Percentiles rank a stretch among this genome's conserved stretches.
These are phyloP conservation scores for Atta cephalotes DNA, from an alignment of 1,140 invertebrate genomes.

Conservation along the genomic window DNA sequence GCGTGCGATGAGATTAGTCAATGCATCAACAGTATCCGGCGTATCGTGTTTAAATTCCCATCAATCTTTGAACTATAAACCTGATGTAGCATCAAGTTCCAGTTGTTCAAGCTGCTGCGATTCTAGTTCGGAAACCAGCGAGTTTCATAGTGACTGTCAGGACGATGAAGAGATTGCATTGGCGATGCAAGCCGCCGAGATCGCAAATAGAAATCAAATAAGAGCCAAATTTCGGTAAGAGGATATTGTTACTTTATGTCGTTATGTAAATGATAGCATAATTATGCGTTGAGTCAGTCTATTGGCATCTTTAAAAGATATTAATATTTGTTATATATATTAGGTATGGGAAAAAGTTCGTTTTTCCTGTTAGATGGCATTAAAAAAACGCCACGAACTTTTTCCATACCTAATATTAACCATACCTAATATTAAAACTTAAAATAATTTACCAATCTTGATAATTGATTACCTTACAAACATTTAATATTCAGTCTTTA, in stretches of 20 bases:
- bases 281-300: neutral
- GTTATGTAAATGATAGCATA: neutral
- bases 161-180: slow-evolving; percentile 96
- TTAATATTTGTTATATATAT: neutral
- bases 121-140: slow-evolving; percentile 87
- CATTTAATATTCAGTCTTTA: neutral
- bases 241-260: slow-evolving; percentile 18
- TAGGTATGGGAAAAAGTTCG: too few relatives aligned
- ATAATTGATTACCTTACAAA: neutral
- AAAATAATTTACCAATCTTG: neutral
- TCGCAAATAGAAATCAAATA: slow-evolving; percentile 92
- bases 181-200: slow-evolving; percentile 94
- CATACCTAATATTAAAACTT: neutral
- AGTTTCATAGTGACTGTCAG: slow-evolving; percentile 93
- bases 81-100: slow-evolving; percentile 81
- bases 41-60: slow-evolving; percentile 59
- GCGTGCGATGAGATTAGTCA: slow-evolving; percentile 68
- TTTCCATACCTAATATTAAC: too few relatives aligned
- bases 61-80: slow-evolving; percentile 67
- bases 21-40: slow-evolving; percentile 64
- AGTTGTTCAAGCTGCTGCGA: slow-evolving; percentile 82
- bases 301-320: neutral
- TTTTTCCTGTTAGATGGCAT: too few relatives aligned
- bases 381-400: too few relatives aligned
- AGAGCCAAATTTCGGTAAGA: slow-evolving; percentile 93